Evolutionary conservation across 2,113 vertebrate genomes (phyloP).

Genomic region (Irena cyanogastra): DNA sequence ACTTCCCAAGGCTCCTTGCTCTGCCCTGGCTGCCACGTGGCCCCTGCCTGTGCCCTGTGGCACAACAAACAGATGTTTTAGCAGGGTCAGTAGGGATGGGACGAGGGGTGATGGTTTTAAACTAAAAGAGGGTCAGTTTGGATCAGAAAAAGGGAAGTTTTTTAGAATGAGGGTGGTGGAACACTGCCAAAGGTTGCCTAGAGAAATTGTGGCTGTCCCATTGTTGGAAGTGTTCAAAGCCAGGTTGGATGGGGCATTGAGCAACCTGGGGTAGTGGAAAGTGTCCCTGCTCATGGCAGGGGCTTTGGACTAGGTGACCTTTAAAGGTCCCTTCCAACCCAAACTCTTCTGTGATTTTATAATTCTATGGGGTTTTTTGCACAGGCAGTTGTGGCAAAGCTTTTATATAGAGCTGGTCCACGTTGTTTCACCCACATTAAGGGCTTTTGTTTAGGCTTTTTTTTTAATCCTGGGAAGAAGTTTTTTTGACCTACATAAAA

Average conservation of each 20-base stretch:
- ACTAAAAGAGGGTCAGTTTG: background rate
- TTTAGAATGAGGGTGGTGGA: background rate
- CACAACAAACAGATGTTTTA: background rate
- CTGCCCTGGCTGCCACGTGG: background rate
- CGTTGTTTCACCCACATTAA: background rate
- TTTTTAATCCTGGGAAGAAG: background rate
- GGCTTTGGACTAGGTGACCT: background rate
- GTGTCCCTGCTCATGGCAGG: background rate
- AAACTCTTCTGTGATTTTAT: background rate
- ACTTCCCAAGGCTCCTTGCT: background rate
- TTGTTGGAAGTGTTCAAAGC: background rate
- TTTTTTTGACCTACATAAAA: conserved; percentile 32
- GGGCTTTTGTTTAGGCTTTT: background rate
- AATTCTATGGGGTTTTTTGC: background rate
- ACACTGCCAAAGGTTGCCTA: background rate
- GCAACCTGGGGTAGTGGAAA: background rate
- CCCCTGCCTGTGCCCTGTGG: accelerated
- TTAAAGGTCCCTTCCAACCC: background rate
- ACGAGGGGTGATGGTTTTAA: background rate
- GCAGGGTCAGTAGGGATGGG: background rate
- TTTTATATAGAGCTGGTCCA: background rate
- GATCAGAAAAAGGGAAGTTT: background rate
- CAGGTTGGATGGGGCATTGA: background rate
- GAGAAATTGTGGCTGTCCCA: background rate
- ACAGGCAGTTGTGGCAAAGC: background rate